Evolutionary conservation across 2,888 invertebrate species (phyloP).

Genomic region (Lypha dubia): DNA sequence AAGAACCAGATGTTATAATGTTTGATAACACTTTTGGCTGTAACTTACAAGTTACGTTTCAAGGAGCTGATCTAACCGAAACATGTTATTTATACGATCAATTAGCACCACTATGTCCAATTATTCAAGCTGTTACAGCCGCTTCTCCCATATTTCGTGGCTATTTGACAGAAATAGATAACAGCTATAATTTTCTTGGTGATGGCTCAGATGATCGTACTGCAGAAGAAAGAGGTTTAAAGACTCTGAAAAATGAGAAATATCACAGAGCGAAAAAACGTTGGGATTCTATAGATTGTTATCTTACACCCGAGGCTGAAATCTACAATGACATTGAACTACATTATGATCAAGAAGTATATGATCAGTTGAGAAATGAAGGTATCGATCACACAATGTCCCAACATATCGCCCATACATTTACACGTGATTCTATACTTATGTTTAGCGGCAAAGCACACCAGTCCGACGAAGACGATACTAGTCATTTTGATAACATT

Average conservation of each 20-base stretch:
- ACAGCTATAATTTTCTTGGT: slow-evolving; percentile 48
- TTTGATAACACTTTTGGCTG: slow-evolving; percentile 99
- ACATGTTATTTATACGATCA: slow-evolving; percentile 98
- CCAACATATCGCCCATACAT: slow-evolving; percentile 98
- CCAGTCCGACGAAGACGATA: slow-evolving; percentile 96
- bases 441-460: slow-evolving; percentile 96
- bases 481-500: slow-evolving; percentile 99
- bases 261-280: slow-evolving; percentile 96
- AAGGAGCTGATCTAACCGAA: slow-evolving; percentile 97
- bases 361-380: slow-evolving; percentile 91
- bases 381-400: slow-evolving; percentile 97
- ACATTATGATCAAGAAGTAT: slow-evolving; percentile 92
- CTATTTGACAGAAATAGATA: slow-evolving; percentile 89
- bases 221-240: slow-evolving; percentile 95
- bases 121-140: slow-evolving; percentile 98
- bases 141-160: slow-evolving; percentile 98
- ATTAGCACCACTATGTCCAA: slow-evolving; percentile 97
- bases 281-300: slow-evolving; percentile 99
- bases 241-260: slow-evolving; percentile 88
- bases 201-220: slow-evolving; percentile 94
- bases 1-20: slow-evolving; percentile 95
- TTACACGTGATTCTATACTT: slow-evolving; percentile 98
- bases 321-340: slow-evolving; percentile 97
- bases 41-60: slow-evolving; percentile 96
- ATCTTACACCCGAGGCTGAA: slow-evolving; percentile 94